These are phyloP conservation scores for Tipula unca DNA, from an alignment of 2,888 invertebrate genomes.

Conservation along the genomic window DNA sequence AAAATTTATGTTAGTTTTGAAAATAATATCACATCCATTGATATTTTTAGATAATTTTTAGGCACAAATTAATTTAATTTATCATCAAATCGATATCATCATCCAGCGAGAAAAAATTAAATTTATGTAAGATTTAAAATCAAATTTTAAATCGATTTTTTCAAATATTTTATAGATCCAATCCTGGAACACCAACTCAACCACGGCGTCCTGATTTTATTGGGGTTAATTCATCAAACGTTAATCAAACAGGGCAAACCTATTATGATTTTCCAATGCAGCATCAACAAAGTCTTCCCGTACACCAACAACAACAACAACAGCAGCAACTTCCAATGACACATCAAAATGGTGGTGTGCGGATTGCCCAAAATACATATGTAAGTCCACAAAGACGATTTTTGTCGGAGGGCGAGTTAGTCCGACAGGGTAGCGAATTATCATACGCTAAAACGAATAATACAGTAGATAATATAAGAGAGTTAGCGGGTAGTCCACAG, in stretches of 20 bases:
- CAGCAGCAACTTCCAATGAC: conserved; percentile 29
- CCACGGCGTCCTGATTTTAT: conserved; percentile 83
- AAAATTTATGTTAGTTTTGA: not conserved
- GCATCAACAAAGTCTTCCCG: conserved; percentile 39
- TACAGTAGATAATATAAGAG: conserved; percentile 78
- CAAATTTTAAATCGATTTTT: not conserved
- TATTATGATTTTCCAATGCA: conserved; percentile 42
- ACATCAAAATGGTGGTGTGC: conserved; percentile 27
- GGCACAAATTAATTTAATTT: not conserved
- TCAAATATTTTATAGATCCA: conserved; percentile 55
- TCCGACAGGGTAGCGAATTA: conserved; percentile 55
- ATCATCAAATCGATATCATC: not conserved
- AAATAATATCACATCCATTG: not conserved
- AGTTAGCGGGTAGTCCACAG: conserved; percentile 80
- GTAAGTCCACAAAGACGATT: conserved; percentile 67
- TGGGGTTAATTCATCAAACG: conserved; percentile 43
- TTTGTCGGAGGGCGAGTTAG: conserved; percentile 73
- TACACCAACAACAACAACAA: conserved; percentile 41
- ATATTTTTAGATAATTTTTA: not conserved
- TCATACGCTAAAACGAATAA: conserved; percentile 61
- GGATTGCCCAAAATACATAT: conserved; percentile 36
- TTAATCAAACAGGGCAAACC: conserved; percentile 35
- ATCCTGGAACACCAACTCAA: conserved; percentile 87
- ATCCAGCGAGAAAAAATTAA: not conserved
- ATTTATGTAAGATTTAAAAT: not conserved